phyloP scores from a whole-genome alignment of 2,888 invertebrate species.

The Acanthoscelides obtectus region DNA sequence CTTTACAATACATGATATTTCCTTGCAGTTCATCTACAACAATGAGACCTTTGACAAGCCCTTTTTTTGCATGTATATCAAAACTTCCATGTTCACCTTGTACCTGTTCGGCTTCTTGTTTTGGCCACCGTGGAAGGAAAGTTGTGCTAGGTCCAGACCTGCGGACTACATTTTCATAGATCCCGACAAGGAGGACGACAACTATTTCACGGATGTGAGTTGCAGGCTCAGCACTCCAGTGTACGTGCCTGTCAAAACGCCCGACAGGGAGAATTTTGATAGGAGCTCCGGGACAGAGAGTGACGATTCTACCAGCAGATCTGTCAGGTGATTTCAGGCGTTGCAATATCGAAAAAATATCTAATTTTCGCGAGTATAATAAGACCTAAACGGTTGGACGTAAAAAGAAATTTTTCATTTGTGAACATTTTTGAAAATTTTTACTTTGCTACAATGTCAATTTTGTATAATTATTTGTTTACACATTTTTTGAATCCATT shows the following conservation, averaged over 20 bases:
- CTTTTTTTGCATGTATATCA: conserved; percentile 92
- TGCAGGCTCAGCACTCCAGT: conserved; percentile 72
- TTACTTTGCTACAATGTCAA: too few relatives aligned
- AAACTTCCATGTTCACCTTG: conserved; percentile 89
- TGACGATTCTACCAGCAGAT: conserved; percentile 58
- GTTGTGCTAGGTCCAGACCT: conserved; percentile 55
- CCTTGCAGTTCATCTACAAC: conserved; percentile 75
- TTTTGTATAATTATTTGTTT: too few relatives aligned
- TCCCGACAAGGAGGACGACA: conserved; percentile 74
- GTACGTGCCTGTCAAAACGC: conserved; percentile 82
- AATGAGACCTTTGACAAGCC: conserved; percentile 88
- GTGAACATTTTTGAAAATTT: too few relatives aligned
- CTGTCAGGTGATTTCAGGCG: conserved; percentile 52
- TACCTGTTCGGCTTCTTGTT: conserved; percentile 87
- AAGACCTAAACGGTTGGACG: too few relatives aligned
- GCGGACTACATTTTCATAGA: conserved; percentile 72
- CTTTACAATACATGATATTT: too few relatives aligned
- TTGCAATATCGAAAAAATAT: too few relatives aligned
- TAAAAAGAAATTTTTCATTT: too few relatives aligned
- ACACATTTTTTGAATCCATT: too few relatives aligned
- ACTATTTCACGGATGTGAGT: conserved; percentile 63
- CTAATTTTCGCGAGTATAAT: too few relatives aligned
- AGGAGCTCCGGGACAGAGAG: conserved; percentile 72
- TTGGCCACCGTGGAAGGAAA: conserved; percentile 86
- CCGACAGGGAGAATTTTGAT: conserved; percentile 51